These are phyloP conservation scores for Rhopalosiphum nymphaeae DNA, from an alignment of 2,888 invertebrate genomes.

Conservation along the genomic window DNA sequence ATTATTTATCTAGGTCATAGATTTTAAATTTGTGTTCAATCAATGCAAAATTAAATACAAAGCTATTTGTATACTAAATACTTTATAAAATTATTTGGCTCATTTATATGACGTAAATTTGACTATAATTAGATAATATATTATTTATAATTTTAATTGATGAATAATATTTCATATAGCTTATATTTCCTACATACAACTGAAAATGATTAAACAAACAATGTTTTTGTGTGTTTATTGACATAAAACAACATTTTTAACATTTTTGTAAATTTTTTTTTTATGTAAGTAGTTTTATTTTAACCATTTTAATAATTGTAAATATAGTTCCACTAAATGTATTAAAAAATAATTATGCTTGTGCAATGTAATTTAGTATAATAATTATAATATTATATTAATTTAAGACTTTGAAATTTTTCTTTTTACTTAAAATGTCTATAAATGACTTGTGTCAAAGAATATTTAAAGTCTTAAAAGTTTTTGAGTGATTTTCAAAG, in stretches of 20 bases:
- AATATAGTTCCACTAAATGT: not conserved
- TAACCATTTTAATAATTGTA: not conserved
- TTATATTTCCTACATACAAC: not conserved
- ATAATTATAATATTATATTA: not conserved
- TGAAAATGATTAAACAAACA: not conserved
- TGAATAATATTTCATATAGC: not conserved
- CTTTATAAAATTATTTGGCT: not conserved
- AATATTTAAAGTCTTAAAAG: not conserved
- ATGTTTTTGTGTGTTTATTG: not conserved
- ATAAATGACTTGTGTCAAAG: not conserved
- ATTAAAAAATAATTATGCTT: not conserved
- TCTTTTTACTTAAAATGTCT: not conserved
- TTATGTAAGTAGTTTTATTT: not conserved
- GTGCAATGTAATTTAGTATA: not conserved
- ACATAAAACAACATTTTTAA: not conserved
- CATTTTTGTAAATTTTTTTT: not conserved
- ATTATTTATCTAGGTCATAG: not conserved
- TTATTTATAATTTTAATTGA: not conserved
- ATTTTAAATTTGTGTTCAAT: not conserved
- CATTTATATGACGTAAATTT: not conserved
- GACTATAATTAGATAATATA: not conserved
- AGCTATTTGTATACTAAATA: not conserved
- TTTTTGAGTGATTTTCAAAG: not conserved
- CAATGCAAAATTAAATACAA: not conserved
- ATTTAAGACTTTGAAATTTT: not conserved